A percentile compares a stretch with the other conserved stretches of the same genome.
These are phyloP conservation scores for Ophioderma brevispina DNA, from an alignment of 35 echinoderm and acorn worm genomes.

Conservation along the genomic window DNA sequence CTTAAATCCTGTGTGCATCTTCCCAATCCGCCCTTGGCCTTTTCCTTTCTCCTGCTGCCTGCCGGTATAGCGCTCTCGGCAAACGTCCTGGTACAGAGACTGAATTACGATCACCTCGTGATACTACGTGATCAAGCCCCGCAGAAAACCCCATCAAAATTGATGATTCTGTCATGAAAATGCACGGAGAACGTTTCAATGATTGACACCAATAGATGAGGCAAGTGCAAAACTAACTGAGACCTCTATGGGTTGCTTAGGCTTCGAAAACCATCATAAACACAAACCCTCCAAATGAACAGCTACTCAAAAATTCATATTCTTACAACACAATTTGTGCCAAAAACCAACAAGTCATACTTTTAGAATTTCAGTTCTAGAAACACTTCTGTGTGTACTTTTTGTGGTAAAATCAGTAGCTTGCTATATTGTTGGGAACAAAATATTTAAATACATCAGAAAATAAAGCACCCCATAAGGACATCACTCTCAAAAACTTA, in stretches of 20 bases:
- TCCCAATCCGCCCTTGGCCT: neutral
- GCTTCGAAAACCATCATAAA: neutral
- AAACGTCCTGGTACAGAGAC: neutral
- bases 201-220: neutral
- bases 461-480: no score
- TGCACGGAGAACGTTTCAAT: neutral
- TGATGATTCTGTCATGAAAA: neutral
- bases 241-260: neutral
- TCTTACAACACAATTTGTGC: neutral
- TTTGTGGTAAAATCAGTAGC: no score
- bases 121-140: constrained; percentile 2
- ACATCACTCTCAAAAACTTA: no score
- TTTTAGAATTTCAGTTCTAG: no score
- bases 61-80: no score
- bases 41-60: neutral
- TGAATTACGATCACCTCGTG: constrained; percentile 8
- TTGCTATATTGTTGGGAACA: no score
- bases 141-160: constrained; percentile 13
- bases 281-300: neutral
- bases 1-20: neutral
- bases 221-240: neutral
- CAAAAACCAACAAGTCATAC: constrained; percentile 3
- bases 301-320: constrained; percentile 5
- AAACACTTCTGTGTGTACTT: no score
- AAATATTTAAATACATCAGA: no score